Percentiles rank a stretch among this genome's conserved stretches.
Conservation (phyloP, 2,797 vertebrate species). For the Hybognathus amarus region DNA sequence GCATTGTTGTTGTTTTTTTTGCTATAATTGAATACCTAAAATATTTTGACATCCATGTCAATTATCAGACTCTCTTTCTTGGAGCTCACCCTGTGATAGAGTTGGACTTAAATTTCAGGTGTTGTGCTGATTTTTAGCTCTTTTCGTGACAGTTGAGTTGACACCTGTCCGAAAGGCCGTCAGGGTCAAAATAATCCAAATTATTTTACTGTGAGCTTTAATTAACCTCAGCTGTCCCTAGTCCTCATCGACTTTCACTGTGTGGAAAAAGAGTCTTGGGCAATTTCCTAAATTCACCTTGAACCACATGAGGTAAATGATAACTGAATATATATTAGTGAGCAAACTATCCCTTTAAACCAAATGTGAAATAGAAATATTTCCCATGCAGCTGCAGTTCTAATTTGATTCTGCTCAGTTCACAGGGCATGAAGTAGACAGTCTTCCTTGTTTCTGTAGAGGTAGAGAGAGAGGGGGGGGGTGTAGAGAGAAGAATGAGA, state of each 20-base stretch:
- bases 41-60: too few relatives aligned
- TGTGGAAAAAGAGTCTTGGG: neutral
- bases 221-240: neutral
- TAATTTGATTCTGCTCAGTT: conserved; percentile 61
- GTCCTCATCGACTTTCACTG: conserved; percentile 52
- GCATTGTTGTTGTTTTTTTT: too few relatives aligned
- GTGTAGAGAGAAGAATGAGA: conserved; percentile 4
- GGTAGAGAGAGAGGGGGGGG: conserved; percentile 11
- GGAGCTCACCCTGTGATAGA: too few relatives aligned
- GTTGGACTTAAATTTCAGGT: too few relatives aligned
- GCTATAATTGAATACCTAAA: too few relatives aligned
- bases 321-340: conserved; percentile 2
- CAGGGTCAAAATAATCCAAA: neutral
- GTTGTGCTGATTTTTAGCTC: neutral
- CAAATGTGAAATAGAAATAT: conserved; percentile 18
- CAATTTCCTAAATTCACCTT: neutral
- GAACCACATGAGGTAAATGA: neutral
- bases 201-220: neutral
- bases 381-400: conserved; percentile 55
- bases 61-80: too few relatives aligned
- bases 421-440: conserved; percentile 53
- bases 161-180: conserved; percentile 27
- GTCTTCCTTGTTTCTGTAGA: conserved; percentile 55
- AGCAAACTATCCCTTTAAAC: conserved; percentile 1
- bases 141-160: conserved; percentile 32